Evolutionary conservation across 2,113 vertebrate species (phyloP), one percentile per base, ranked within the genome.

Genomic region (Dasyurus viverrinus): DNA sequence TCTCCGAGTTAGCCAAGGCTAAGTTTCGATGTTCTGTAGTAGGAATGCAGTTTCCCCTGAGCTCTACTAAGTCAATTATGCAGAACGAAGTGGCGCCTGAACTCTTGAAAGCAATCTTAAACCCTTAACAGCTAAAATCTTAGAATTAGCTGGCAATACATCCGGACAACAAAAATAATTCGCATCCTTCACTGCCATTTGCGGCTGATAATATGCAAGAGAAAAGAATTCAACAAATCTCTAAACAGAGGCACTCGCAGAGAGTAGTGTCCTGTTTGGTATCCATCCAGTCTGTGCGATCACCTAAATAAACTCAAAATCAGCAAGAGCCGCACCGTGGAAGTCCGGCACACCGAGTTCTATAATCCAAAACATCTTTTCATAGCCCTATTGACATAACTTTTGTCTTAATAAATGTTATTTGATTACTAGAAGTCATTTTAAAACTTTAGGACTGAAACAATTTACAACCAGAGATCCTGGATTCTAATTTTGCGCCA

Each of bases 21-120:
- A 76, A 76, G 14, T 2, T 7, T 14, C 0, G 0, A 23, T 26
- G 2, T 0, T 0, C 0, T 0, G 0, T 0, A 91, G 2, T 25
- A 2, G 19, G 53, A 1, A 19, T 54, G 10, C 36, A 46, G 5
- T 27, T 54, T 25, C 10, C 0, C 25, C 2, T 36, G 53, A n/a
- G 23, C 53, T 54, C n/a, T 54, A 1, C 2, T 0, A 54, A 52
- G 52, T 30, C 23, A 9, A 19, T 19, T 76, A 42, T 14, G 3
- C 60, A n/a, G 12, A 36, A n/a, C 16, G n/a, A 76, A 5, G n/a
- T 76, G 68, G 14, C 30, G 12, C 11, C 12, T 1, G 60, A 11
- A 4, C 12, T 2, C 16, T 22, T n/a, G 36, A 42, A n/a, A 22
- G n/a, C 16, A 76, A 0, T 42, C n/a, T 42, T 42, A 36, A 42